Evolutionary conservation across 2,797 vertebrate species (phyloP).

Genomic region (Anomalospiza imberbis): DNA sequence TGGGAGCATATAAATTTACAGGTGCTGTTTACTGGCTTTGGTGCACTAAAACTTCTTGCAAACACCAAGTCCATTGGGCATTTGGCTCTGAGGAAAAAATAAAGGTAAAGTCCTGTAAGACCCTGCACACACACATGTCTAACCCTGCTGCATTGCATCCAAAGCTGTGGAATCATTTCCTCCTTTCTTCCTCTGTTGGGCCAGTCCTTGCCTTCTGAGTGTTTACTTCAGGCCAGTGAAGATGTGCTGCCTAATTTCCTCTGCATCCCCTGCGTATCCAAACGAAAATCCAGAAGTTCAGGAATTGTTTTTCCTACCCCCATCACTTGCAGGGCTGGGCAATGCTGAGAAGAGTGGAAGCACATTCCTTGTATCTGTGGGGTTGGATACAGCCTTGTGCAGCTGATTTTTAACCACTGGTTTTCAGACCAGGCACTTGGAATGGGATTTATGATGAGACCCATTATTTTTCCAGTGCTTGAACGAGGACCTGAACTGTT

Average conservation of each 20-base stretch:
- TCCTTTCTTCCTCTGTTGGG: not conserved
- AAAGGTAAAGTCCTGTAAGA: not conserved
- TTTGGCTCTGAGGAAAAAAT: not conserved
- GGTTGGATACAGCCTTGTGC: not conserved
- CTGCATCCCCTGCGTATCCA: not conserved
- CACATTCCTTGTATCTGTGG: accelerated
- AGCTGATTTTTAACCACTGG: not conserved
- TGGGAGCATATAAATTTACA: not conserved
- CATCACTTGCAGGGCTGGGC: not conserved
- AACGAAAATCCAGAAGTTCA: not conserved
- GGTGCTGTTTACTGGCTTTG: not conserved
- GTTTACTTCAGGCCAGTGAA: not conserved
- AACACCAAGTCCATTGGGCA: not conserved
- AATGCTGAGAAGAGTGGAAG: not conserved
- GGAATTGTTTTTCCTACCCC: not conserved
- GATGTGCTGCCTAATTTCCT: not conserved
- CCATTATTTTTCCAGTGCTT: not conserved
- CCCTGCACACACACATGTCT: not conserved
- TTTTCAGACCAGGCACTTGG: not conserved
- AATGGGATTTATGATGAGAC: not conserved
- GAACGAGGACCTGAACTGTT: not conserved
- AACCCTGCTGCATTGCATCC: accelerated
- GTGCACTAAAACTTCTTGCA: not conserved
- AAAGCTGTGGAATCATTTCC: not conserved
- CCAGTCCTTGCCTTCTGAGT: not conserved